Evolutionary conservation across 2,797 vertebrate genomes (phyloP), one percentile per base, ranked within the genome.

Genomic region (Cephalopachus bancanus): DNA sequence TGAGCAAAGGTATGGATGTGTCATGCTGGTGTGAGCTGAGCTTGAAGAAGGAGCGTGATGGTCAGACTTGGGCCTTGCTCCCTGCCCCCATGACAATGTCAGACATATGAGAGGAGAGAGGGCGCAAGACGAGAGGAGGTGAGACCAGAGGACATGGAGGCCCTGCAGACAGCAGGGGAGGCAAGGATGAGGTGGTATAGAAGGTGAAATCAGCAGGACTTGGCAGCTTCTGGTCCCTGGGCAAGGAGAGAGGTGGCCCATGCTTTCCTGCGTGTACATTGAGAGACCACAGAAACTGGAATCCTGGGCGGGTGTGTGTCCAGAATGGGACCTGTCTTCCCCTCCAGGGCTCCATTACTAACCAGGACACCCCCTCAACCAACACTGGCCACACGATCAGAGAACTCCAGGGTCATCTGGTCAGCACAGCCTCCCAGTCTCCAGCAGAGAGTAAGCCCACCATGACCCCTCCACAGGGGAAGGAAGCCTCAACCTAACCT

Each of bases 401-500:
- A 93, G 33, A 83, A 49, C 30, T 59, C 90, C 86, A 88, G 30
- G 60, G 3, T 94, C 85, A 91, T 22, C 30, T 33, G 65, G 28
- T 71, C n/a, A 72, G 69, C 59, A 85, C 49, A 53, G 78, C 22
- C 69, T 91, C 67, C 16, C 74, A 33, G 16, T 62, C 71, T 89
- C 90, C 55, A 67, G 65, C 19, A 89, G 64, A 83, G 53, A 89
- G 44, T 75, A 89, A 93, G 10, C 26, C 69, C 69, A 94, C 5
- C 17, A 53, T 4, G 10, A 49, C 30, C 30, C 49, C 37, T 59
- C 10, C 33, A 37, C 10, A 8, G 8, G 30, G 30, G 93, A 65
- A 83, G 10, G 37, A 60, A 67, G 55, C n/a, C 22, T 69, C 14
- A 17, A 44, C 28, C 37, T 55, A 30, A 81, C 33, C n/a, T 83